Conservation (phyloP, 2,797 vertebrate genomes). For the Chaenodraco wilsoni region DNA sequence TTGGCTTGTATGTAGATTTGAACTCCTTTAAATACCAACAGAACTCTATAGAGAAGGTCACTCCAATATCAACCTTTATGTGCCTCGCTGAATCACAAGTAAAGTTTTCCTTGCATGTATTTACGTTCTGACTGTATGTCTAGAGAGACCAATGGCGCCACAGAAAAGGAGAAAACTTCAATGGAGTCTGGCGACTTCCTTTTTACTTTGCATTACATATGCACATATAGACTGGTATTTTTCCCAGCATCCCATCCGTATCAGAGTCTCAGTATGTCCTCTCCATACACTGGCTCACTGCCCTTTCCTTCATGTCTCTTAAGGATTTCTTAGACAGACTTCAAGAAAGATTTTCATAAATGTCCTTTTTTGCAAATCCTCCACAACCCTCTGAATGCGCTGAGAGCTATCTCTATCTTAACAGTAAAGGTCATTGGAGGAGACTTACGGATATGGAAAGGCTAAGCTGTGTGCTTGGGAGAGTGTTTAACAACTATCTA, state of each 20-base stretch:
- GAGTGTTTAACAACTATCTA: constrained; percentile 72
- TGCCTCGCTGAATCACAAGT: constrained; percentile 28
- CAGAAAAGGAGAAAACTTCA: constrained; percentile 60
- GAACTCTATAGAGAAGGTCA: constrained; percentile 44
- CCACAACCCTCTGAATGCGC: constrained; percentile 58
- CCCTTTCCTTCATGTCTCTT: constrained; percentile 79
- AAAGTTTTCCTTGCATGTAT: constrained; percentile 54
- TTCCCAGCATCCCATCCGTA: constrained; percentile 66
- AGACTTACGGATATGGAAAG: constrained; percentile 70
- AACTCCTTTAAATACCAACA: constrained; percentile 39
- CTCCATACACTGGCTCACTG: constrained; percentile 71
- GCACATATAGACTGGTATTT: constrained; percentile 82
- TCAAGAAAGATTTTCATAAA: constrained; percentile 80
- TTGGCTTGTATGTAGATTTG: constrained; percentile 25
- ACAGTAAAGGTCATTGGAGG: constrained; percentile 81
- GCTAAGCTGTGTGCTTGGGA: constrained; percentile 73
- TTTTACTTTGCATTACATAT: constrained; percentile 75
- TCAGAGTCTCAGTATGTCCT: constrained; percentile 70
- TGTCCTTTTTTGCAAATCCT: constrained; percentile 79
- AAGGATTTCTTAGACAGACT: constrained; percentile 77
- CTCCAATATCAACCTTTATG: constrained; percentile 60
- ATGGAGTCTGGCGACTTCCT: constrained; percentile 55
- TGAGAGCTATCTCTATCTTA: constrained; percentile 73
- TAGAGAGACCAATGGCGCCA: constrained; percentile 45
- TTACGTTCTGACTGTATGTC: constrained; percentile 50